Base-by-base conservation (phyloP, 92 coral and sea anemone species). In the Porites cylindrica region DNA sequence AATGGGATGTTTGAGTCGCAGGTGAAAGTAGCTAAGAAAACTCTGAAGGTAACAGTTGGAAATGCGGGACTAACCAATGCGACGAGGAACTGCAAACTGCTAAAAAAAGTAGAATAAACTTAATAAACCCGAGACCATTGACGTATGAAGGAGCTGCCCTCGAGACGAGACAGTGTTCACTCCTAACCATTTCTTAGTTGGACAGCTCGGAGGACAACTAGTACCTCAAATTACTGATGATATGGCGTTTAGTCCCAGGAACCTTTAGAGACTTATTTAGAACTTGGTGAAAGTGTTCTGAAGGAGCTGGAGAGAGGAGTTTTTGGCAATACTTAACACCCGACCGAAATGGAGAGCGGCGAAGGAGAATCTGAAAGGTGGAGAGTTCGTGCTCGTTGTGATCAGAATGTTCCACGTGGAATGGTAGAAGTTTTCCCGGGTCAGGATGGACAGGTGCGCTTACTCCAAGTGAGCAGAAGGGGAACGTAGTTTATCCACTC, bases 191-290 rank as follows among this genome's bases (percentile, higher is more conserved):
- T 86, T 86, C 60, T 12, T 78, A 14, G 10, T 52, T 50, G 80
- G 90, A 3, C 87, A 87, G 76, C 17, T 77, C 1, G 91, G 91
- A 61, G 83, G 91, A 26, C 81, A 82, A 51, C 62, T 82, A 1
- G 88, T 88, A 1, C 91, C 91, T 1, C 20, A 20, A 47, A 78
- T 72, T 10, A 29, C 75, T 12, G 88, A 88, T 60, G 87, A 82
- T 14, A 10, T 82, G 10, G 79, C 80, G 12, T 82, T 70, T 32
- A 80, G 24, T 24, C 61, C 75, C 53, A 64, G 84, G 56, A 80
- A 80, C 43, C 29, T 75, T 7, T 80, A 76, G 86, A 26, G 77
- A 10, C 47, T 50, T 7, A 70, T 68, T 6, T 64, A 81, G 26
- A 51, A 67, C 43, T 59, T 51, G 43, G 43, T 81, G 6, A 17